Conservation (phyloP, 2,113 vertebrate genomes). For the Saccopteryx bilineata region DNA sequence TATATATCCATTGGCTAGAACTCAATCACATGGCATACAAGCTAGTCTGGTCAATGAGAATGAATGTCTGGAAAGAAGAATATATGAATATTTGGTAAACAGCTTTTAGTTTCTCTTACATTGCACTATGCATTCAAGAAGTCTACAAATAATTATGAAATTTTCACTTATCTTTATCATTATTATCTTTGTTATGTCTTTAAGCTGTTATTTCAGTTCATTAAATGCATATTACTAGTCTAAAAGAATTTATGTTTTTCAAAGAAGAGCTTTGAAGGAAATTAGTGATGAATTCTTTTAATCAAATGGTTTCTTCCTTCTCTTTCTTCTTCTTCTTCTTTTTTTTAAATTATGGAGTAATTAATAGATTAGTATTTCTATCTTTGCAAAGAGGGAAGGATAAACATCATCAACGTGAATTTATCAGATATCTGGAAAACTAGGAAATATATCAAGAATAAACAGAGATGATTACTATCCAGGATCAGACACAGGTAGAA, state of each 20-base stretch:
- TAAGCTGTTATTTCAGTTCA: not conserved
- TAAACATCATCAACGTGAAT: not conserved
- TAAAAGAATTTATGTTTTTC: not conserved
- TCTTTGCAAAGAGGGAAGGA: not conserved
- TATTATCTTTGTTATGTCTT: conserved; percentile 17
- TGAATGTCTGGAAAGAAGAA: not conserved
- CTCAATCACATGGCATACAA: not conserved
- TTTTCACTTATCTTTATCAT: not conserved
- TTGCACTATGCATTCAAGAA: not conserved
- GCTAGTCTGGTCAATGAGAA: not conserved
- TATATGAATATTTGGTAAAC: not conserved
- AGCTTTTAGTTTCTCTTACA: not conserved
- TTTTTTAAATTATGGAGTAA: not conserved
- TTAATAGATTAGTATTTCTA: not conserved
- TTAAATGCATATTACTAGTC: not conserved
- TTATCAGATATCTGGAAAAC: conserved; percentile 27
- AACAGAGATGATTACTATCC: not conserved
- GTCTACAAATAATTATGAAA: conserved; percentile 21
- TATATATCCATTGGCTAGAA: not conserved
- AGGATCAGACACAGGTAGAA: not conserved
- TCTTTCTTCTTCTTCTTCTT: no score
- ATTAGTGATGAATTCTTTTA: not conserved
- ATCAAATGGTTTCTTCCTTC: not conserved
- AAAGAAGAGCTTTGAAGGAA: not conserved
- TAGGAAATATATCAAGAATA: not conserved